Evolutionary conservation across 2,888 invertebrate genomes (phyloP), one percentile per base, ranked within the genome.

Genomic region (Troglohyphantes excavatus): DNA sequence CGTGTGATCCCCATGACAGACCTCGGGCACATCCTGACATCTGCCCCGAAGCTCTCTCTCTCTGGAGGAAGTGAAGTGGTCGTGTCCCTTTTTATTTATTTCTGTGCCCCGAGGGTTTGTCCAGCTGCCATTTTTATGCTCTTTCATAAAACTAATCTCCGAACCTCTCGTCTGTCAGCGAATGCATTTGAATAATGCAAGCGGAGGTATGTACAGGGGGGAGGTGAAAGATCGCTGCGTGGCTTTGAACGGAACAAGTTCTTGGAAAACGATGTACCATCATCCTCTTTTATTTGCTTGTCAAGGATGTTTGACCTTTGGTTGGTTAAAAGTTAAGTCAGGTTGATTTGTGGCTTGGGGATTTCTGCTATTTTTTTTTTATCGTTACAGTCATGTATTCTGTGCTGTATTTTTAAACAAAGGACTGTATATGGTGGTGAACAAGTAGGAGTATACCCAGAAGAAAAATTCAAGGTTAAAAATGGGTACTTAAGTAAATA

Each of bases 101-200:
- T n/a, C n/a, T 53, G n/a, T n/a, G n/a, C 13, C n/a, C 53, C 5
- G 53, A 53, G 53, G 53, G n/a, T n/a, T n/a, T 53, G 53, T 53
- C 53, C 53, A 53, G 53, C 53, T 53, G 53, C 53, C 53, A 53
- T 53, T 53, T 53, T 2, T 53, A 53, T 53, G 53, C 17, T 53
- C 53, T 53, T 53, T 53, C 53, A n/a, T n/a, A 53, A 53, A n/a
- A 53, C 53, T 53, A 53, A 53, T 53, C 53, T 53, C 53, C 17
- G 13, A 13, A 5, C 5, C 5, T 53, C 17, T 17, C 17, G 13
- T 53, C 53, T 53, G 53, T 53, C 17, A 17, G 17, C 17, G n/a
- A 53, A n/a, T 53, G n/a, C n/a, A 53, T 53, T 53, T 53, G 53
- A 53, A 53, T 53, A 53, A 53, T 53, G 53, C n/a, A n/a, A n/a